Conservation (phyloP, 2,113 vertebrate genomes). For the Albula goreensis region DNA sequence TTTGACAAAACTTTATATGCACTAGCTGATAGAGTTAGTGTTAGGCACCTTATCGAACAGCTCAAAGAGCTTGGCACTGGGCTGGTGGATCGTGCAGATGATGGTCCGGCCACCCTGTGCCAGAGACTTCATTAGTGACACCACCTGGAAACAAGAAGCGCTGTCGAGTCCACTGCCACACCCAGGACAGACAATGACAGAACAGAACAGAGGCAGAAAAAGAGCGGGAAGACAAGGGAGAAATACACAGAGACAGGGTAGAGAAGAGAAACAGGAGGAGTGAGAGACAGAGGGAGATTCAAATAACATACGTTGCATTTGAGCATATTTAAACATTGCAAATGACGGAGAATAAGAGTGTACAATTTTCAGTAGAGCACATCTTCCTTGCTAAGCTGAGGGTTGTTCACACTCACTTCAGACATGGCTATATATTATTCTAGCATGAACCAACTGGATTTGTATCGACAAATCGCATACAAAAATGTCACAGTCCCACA, state of each 20-base stretch:
- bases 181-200: background rate
- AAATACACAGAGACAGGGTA: background rate
- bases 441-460: background rate
- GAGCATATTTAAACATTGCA: background rate
- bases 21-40: background rate
- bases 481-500: too few species aligned
- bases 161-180: conserved; percentile 88
- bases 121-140: conserved; percentile 92
- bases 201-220: background rate
- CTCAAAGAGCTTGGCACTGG: conserved; percentile 97
- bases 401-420: background rate
- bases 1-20: too few species aligned
- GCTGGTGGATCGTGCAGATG: conserved; percentile 98
- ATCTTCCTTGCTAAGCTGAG: background rate
- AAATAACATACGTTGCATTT: background rate
- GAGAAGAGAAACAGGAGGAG: background rate
- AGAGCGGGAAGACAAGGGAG: background rate
- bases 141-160: conserved; percentile 93
- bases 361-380: background rate
- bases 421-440: too few species aligned
- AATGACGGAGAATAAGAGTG: background rate
- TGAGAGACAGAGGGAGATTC: background rate
- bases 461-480: too few species aligned
- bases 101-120: conserved; percentile 94
- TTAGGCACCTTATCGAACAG: conserved; percentile 94